Conservation (phyloP, 2,113 vertebrate genomes). For the Pantherophis guttatus region DNA sequence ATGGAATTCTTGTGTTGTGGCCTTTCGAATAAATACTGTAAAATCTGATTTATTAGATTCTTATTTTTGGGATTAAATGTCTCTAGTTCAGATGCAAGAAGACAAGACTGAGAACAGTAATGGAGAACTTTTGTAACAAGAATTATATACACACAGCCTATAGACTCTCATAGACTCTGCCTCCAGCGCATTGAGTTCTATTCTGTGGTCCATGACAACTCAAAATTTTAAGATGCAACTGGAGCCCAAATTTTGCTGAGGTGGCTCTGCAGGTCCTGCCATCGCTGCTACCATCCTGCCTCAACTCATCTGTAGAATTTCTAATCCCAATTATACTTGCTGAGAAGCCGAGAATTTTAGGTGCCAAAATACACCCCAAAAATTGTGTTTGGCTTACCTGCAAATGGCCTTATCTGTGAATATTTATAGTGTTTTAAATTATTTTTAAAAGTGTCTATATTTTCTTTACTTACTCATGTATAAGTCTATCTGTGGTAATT, state of each 20-base stretch:
- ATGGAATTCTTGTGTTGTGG: not conserved
- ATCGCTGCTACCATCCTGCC: not conserved
- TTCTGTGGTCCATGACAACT: not conserved
- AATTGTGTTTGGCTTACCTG: not conserved
- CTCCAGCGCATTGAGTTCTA: not conserved
- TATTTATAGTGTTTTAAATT: not conserved
- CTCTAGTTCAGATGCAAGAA: not conserved
- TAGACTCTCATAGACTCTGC: not conserved
- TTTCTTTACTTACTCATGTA: not conserved
- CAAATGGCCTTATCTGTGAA: not conserved
- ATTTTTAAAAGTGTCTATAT: not conserved
- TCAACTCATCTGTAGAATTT: not conserved
- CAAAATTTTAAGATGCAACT: not conserved
- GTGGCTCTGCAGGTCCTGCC: not conserved
- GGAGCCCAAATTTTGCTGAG: not conserved
- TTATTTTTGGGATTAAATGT: not conserved
- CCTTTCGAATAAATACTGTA: not conserved
- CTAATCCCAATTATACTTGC: not conserved
- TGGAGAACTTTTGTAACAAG: not conserved
- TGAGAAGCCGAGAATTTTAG: not conserved
- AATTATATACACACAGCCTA: not conserved
- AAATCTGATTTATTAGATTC: not conserved
- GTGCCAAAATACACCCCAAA: not conserved
- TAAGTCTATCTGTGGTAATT: not conserved
- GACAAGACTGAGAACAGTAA: not conserved